Conservation (phyloP, 1,140 invertebrate genomes). For the Lepidostoma basale region DNA sequence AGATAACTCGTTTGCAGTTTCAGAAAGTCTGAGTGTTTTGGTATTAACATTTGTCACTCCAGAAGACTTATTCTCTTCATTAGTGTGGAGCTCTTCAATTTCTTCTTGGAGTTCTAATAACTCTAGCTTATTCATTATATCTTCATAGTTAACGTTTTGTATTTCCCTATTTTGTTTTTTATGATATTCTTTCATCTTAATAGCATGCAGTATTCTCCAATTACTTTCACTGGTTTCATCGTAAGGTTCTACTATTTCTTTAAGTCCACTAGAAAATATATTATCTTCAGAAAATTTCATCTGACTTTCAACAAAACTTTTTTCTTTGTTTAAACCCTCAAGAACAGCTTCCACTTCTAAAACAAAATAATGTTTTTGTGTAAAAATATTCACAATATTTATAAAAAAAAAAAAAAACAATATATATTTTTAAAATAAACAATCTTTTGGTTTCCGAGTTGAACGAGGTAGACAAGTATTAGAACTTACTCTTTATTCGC, state of each 20-base stretch:
- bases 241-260: slow-evolving; percentile 67
- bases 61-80: slow-evolving; percentile 6
- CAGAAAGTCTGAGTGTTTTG: slow-evolving; percentile 46
- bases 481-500: slow-evolving; percentile 64
- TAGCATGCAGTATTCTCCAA: slow-evolving; percentile 59
- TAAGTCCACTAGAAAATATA: slow-evolving; percentile 50
- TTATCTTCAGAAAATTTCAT: slow-evolving; percentile 55
- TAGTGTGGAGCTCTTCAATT: slow-evolving; percentile 51
- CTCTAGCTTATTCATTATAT: slow-evolving; percentile 56
- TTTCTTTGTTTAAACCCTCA: slow-evolving; percentile 59
- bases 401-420: neutral
- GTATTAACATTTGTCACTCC: slow-evolving; percentile 13
- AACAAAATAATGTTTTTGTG: slow-evolving; percentile 26
- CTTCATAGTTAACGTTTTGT: slow-evolving; percentile 51
- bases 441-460: neutral
- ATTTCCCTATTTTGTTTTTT: slow-evolving; percentile 46
- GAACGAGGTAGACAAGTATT: too few relatives aligned
- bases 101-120: slow-evolving; percentile 60
- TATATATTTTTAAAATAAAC: neutral
- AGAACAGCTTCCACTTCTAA: slow-evolving; percentile 63
- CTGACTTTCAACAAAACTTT: slow-evolving; percentile 59
- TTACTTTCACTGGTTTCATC: slow-evolving; percentile 63
- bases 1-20: slow-evolving; percentile 43
- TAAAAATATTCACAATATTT: neutral
- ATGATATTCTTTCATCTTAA: slow-evolving; percentile 52